Evolutionary conservation across 2,888 invertebrate genomes (phyloP).

Genomic region (Thera britannica): DNA sequence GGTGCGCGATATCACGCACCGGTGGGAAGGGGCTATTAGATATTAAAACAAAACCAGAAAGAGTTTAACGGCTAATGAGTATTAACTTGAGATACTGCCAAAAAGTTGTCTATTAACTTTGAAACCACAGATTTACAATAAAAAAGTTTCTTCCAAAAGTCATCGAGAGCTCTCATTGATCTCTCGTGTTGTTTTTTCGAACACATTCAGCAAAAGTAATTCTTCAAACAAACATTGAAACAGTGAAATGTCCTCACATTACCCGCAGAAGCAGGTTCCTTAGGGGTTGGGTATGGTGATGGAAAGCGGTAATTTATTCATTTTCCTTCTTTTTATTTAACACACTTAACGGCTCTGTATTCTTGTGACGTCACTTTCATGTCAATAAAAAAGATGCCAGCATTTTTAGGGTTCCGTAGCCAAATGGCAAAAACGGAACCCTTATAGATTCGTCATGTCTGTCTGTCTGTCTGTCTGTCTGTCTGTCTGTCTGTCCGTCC

Average conservation of each 20-base stretch:
- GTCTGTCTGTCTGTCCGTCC: too few species aligned
- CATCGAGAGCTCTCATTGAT: slow-evolving; percentile 1
- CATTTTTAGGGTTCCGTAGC: too few species aligned
- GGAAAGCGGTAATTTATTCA: background rate
- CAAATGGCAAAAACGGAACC: too few species aligned
- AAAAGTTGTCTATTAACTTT: background rate
- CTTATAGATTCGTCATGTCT: too few species aligned
- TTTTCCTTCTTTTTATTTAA: too few species aligned
- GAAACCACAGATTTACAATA: background rate
- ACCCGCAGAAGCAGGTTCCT: slow-evolving; percentile 33
- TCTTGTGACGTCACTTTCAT: too few species aligned
- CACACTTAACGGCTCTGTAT: too few species aligned
- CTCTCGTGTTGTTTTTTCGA: slow-evolving; percentile 9
- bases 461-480: too few species aligned
- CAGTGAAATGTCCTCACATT: slow-evolving; percentile 38
- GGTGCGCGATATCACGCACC: too few species aligned
- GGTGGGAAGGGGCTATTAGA: too few species aligned
- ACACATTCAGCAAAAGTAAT: slow-evolving; percentile 29
- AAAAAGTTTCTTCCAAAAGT: background rate
- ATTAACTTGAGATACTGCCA: background rate
- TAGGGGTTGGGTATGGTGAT: slow-evolving; percentile 8
- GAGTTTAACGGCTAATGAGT: background rate
- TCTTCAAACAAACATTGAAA: slow-evolving; percentile 39
- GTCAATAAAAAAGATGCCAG: too few species aligned
- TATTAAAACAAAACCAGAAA: background rate